Evolutionary conservation across 2,888 invertebrate genomes (phyloP).

Genomic region (Conus canariensis): DNA sequence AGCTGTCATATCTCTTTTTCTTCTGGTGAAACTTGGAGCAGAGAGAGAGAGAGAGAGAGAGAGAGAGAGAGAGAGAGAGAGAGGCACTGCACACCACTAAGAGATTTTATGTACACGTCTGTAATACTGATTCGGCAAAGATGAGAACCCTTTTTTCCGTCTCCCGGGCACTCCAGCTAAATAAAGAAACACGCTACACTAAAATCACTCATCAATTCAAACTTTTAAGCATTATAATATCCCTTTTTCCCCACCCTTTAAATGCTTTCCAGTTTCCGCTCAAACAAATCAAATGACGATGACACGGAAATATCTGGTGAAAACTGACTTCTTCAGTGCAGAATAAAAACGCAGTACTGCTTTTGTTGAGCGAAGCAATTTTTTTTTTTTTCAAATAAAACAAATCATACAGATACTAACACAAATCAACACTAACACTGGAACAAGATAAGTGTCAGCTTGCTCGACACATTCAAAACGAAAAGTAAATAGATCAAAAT

Average conservation of each 20-base stretch:
- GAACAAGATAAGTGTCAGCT: not conserved
- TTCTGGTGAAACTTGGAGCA: not conserved
- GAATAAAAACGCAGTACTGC: too few relatives aligned
- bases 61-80: not conserved
- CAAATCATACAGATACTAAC: too few relatives aligned
- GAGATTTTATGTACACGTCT: conserved; percentile 31
- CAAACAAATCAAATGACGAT: too few relatives aligned
- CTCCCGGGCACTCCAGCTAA: not conserved
- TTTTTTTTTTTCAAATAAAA: too few relatives aligned
- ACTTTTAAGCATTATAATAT: not conserved
- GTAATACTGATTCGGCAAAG: conserved; percentile 45
- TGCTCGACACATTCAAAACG: too few relatives aligned
- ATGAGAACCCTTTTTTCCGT: conserved; percentile 8
- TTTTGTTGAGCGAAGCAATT: not conserved
- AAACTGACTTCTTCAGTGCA: too few relatives aligned
- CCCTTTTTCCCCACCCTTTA: too few relatives aligned
- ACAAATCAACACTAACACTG: too few relatives aligned
- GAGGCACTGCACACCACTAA: conserved; percentile 34
- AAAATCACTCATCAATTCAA: not conserved
- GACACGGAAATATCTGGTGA: too few relatives aligned
- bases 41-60: not conserved
- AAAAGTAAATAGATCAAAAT: too few relatives aligned
- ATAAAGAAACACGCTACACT: not conserved
- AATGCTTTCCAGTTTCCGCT: too few relatives aligned
- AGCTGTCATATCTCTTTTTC: not conserved